Percentiles rank a stretch among this genome's conserved stretches.
phyloP scores from a whole-genome alignment of 1,140 invertebrate species.

The Heliothis subflexa region DNA sequence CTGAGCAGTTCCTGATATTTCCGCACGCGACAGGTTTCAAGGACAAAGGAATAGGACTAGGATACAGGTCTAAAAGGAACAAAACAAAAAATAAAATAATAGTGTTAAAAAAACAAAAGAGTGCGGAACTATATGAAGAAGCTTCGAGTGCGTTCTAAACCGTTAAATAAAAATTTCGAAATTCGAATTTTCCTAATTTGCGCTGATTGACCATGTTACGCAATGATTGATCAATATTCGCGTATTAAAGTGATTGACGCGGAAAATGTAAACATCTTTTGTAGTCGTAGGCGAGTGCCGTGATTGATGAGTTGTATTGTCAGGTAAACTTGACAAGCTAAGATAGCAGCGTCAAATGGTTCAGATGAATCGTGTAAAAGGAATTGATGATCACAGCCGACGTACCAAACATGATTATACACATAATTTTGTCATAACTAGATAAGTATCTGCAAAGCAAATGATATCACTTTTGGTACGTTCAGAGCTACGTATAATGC shows the following conservation, averaged over 20 bases:
- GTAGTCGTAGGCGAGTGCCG: slow-evolving; percentile 54
- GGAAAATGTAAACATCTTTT: slow-evolving; percentile 72
- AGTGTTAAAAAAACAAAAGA: slow-evolving; percentile 66
- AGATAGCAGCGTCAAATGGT: slow-evolving; percentile 75
- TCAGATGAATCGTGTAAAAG: slow-evolving; percentile 49
- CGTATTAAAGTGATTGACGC: slow-evolving; percentile 47
- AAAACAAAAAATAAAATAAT: slow-evolving; percentile 73
- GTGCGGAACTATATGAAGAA: slow-evolving; percentile 66
- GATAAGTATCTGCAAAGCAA: neutral
- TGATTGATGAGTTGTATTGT: slow-evolving; percentile 81
- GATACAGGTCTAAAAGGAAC: slow-evolving; percentile 49
- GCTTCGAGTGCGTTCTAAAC: slow-evolving; percentile 43
- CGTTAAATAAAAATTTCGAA: slow-evolving; percentile 23
- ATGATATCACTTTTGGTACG: slow-evolving; percentile 27
- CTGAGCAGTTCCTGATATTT: slow-evolving; percentile 8
- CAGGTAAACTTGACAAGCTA: slow-evolving; percentile 70
- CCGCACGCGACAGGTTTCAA: slow-evolving; percentile 69
- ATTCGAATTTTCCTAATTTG: slow-evolving; percentile 20
- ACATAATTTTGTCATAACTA: neutral
- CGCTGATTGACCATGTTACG: neutral
- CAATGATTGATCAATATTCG: slow-evolving; percentile 48
- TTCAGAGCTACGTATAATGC: slow-evolving; percentile 18
- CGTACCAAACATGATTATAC: slow-evolving; percentile 42
- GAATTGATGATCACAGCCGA: slow-evolving; percentile 63
- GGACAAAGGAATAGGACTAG: slow-evolving; percentile 50